These are phyloP conservation scores for Pelagia noctiluca DNA, from an alignment of 30 jellyfish, hydroid and myxozoan species.

Conservation along the genomic window DNA sequence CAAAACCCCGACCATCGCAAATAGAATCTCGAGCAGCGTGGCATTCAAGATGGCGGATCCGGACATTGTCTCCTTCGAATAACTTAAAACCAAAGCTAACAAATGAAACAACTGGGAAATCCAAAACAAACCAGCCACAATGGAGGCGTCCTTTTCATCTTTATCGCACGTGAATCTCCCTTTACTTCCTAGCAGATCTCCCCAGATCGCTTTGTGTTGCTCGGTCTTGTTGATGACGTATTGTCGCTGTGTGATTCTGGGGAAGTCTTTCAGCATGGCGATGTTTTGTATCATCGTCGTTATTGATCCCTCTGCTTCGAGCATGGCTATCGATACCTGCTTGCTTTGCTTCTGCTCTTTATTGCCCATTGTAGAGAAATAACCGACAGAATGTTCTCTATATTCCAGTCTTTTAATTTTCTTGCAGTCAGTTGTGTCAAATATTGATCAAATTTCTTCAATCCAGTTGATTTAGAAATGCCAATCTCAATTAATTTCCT, in stretches of 20 bases:
- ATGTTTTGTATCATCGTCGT: conserved; percentile 45
- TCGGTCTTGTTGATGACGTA: conserved; percentile 71
- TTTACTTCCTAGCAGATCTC: conserved; percentile 64
- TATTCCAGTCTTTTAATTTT: no score
- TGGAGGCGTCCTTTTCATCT: conserved; percentile 42
- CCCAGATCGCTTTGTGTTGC: conserved; percentile 71
- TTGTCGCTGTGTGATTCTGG: conserved; percentile 74
- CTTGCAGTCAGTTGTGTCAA: no score
- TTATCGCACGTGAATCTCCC: conserved; percentile 43
- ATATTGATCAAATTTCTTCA: no score
- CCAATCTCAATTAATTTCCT: no score
- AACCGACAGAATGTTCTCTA: no score
- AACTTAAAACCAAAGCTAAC: conserved; percentile 65
- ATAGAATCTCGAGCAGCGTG: conserved; percentile 61
- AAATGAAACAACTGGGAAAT: conserved; percentile 50
- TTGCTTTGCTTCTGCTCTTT: conserved; percentile 42
- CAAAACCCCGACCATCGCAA: conserved; percentile 50
- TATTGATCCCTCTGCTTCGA: conserved; percentile 33
- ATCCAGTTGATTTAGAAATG: no score
- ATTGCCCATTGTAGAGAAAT: no score
- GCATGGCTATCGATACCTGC: conserved; percentile 33
- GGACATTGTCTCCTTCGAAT: conserved; percentile 68
- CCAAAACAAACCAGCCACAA: conserved; percentile 63
- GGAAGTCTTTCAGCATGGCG: conserved; percentile 54
- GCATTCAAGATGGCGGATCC: conserved; percentile 48